Percentiles rank a stretch among this genome's conserved stretches.
Conservation (phyloP, 2,113 vertebrate species). For the Peromyscus maniculatus region DNA sequence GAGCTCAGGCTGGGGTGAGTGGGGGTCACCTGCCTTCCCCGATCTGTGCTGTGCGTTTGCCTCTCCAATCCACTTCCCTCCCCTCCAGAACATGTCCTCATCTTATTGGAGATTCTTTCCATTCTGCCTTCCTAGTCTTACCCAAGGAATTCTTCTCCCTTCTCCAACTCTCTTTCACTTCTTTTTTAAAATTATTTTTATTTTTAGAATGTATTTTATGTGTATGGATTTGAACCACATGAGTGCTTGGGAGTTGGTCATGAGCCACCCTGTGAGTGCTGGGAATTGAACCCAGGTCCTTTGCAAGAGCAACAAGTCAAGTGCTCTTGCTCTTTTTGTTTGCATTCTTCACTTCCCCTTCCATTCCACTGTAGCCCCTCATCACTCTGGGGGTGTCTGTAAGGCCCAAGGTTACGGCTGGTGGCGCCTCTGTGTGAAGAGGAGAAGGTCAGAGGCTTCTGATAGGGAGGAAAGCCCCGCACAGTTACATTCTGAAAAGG, state of each 20-base stretch:
- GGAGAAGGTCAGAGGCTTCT: not conserved
- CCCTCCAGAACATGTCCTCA: not conserved
- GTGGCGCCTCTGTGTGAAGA: not conserved
- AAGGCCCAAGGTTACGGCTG: not conserved
- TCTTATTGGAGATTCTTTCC: not conserved
- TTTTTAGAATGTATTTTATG: no score
- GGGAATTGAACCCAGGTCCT: not conserved
- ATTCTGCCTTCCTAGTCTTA: not conserved
- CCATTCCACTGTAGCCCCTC: not conserved
- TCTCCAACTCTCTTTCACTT: not conserved
- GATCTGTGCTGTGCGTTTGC: not conserved
- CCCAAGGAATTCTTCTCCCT: not conserved
- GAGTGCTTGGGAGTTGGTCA: not conserved
- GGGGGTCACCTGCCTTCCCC: not conserved
- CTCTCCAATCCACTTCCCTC: not conserved
- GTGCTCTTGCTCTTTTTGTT: not conserved
- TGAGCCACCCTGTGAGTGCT: not conserved
- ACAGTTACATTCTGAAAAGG: not conserved
- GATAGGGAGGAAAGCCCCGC: not conserved
- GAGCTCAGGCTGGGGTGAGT: accelerated
- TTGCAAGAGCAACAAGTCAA: not conserved
- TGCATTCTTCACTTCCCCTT: not conserved
- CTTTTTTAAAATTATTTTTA: not conserved
- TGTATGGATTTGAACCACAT: not conserved
- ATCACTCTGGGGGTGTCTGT: not conserved